These are phyloP conservation scores for Lemur catta DNA, from an alignment of 2,797 vertebrate species.

Conservation along the genomic window DNA sequence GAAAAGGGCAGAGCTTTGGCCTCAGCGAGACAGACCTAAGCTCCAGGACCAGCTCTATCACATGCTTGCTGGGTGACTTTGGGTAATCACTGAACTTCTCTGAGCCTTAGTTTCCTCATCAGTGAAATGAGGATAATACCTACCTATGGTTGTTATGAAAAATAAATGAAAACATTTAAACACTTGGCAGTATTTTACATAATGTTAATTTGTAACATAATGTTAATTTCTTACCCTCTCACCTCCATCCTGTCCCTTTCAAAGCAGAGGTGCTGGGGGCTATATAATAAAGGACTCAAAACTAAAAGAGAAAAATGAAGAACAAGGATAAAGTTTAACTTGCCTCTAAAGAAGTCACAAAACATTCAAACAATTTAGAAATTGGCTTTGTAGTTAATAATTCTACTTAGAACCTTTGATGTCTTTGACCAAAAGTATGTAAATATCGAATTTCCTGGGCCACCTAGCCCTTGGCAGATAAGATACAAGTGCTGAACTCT, in stretches of 20 bases:
- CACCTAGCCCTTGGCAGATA: neutral
- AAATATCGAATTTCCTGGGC: neutral
- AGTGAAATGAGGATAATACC: neutral
- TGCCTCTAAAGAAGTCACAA: conserved; percentile 9
- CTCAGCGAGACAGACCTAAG: too few species aligned
- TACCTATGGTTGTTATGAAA: neutral
- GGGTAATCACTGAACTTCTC: neutral
- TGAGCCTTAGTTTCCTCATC: neutral
- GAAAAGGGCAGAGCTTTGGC: neutral
- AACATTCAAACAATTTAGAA: conserved; percentile 18
- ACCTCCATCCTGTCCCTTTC: neutral
- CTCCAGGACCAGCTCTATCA: neutral
- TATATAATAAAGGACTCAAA: conserved; percentile 31
- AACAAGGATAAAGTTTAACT: conserved; percentile 8
- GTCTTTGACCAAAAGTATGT: neutral
- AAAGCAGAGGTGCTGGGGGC: neutral
- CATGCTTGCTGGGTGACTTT: neutral
- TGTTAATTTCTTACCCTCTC: neutral
- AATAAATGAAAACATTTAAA: conserved; percentile 12
- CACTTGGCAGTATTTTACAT: neutral
- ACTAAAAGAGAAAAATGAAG: neutral
- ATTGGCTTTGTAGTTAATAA: conserved; percentile 38
- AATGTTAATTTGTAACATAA: neutral
- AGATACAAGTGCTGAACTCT: neutral
- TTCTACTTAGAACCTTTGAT: conserved; percentile 25